Conservation (phyloP, 2,888 invertebrate species). For the Esperia sulphurella region DNA sequence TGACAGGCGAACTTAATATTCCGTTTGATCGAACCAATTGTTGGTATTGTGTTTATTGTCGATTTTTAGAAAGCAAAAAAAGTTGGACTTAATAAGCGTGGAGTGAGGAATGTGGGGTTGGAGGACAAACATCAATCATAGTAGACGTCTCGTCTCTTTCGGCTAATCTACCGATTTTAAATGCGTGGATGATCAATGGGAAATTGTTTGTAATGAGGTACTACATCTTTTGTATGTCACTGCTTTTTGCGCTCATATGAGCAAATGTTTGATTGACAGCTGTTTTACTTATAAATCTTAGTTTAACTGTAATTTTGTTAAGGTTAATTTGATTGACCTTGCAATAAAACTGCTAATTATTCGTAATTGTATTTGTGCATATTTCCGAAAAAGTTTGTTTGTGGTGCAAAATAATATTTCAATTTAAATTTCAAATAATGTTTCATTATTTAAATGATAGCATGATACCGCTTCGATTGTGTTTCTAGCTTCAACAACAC, state of each 20-base stretch:
- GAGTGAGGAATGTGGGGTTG: slow-evolving; percentile 43
- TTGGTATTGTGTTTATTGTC: slow-evolving; percentile 71
- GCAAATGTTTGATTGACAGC: slow-evolving; percentile 25
- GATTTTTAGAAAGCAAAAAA: slow-evolving; percentile 69
- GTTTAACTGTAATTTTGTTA: slow-evolving; percentile 30
- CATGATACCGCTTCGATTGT: too few species aligned
- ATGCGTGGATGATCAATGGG: slow-evolving; percentile 60
- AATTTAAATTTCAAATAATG: too few species aligned
- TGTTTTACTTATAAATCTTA: slow-evolving; percentile 31
- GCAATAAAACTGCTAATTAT: slow-evolving; percentile 5
- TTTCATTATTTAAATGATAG: too few species aligned
- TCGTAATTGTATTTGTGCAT: not conserved
- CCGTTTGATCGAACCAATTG: slow-evolving; percentile 78
- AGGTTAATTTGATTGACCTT: slow-evolving; percentile 26
- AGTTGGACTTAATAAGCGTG: slow-evolving; percentile 48
- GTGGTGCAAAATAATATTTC: too few species aligned
- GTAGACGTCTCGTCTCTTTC: slow-evolving; percentile 50
- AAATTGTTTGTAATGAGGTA: slow-evolving; percentile 48
- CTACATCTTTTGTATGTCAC: slow-evolving; percentile 28
- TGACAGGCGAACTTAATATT: slow-evolving; percentile 78
- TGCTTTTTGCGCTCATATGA: slow-evolving; percentile 35
- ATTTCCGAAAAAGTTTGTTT: not conserved
- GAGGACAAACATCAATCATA: slow-evolving; percentile 70
- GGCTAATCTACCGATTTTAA: slow-evolving; percentile 51
- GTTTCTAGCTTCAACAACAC: too few species aligned